Evolutionary conservation across 1,140 invertebrate species (phyloP).

Genomic region (Eriocheir sinensis): DNA sequence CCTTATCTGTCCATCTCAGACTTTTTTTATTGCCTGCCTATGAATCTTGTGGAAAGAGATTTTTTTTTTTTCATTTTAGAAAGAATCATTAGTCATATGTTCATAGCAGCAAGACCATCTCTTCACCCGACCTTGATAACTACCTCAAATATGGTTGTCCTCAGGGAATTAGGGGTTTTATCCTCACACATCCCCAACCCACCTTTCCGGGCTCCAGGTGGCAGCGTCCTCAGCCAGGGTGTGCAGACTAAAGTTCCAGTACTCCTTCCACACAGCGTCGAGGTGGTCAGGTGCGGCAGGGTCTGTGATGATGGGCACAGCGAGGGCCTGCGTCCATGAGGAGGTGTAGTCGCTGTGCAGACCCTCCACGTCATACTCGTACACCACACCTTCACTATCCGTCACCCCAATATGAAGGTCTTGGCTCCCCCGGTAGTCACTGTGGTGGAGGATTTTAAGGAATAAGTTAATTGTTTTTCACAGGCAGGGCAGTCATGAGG

Average conservation of each 20-base stretch:
- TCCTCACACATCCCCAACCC: too few relatives aligned
- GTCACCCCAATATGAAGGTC: constrained; percentile 92
- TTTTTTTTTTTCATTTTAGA: too few relatives aligned
- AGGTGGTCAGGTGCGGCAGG: constrained; percentile 81
- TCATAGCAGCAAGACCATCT: too few relatives aligned
- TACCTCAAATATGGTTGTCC: too few relatives aligned
- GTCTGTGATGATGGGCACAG: constrained; percentile 85
- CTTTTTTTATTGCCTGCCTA: too few relatives aligned
- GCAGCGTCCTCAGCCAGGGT: constrained; percentile 85
- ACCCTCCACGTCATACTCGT: constrained; percentile 90
- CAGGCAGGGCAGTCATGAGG: too few relatives aligned
- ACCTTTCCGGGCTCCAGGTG: constrained; percentile 86
- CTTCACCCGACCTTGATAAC: too few relatives aligned
- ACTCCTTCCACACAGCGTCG: constrained; percentile 87
- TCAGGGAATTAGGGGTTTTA: too few relatives aligned
- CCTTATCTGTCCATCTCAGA: too few relatives aligned
- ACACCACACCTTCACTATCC: constrained; percentile 87
- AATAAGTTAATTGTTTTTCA: too few relatives aligned
- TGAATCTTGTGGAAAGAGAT: too few relatives aligned
- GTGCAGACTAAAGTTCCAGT: constrained; percentile 89
- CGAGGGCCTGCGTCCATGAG: constrained; percentile 88
- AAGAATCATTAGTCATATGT: too few relatives aligned
- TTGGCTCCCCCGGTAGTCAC: constrained; percentile 85
- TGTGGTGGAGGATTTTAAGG: constrained; percentile 37
- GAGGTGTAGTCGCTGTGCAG: constrained; percentile 84